Percentiles rank a stretch among this genome's conserved stretches.
phyloP scores from a whole-genome alignment of 2,888 invertebrate species.

The Eristalis tenax region DNA sequence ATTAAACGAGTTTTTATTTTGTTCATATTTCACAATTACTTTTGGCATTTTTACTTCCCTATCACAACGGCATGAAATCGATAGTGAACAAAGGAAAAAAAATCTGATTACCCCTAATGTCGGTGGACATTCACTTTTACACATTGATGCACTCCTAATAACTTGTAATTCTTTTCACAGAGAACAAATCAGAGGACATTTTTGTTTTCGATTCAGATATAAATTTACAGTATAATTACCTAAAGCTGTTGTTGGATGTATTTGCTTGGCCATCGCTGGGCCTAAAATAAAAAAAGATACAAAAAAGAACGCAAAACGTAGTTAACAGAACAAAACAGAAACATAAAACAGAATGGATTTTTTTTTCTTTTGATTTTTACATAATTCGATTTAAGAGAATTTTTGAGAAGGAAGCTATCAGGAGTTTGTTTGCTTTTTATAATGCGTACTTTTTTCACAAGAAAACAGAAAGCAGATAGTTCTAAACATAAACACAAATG shows the following conservation, averaged over 20 bases:
- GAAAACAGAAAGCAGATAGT: not conserved
- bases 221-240: constrained; percentile 74
- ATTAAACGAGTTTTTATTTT: constrained; percentile 1
- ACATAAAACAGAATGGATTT: constrained; percentile 60
- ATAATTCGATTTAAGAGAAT: constrained; percentile 33
- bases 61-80: constrained; percentile 16
- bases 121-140: constrained; percentile 11
- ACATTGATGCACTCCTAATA: constrained; percentile 34
- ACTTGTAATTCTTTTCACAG: not conserved
- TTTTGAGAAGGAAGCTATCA: constrained; percentile 31
- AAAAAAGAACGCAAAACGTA: constrained; percentile 72
- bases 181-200: not conserved
- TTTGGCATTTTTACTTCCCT: constrained; percentile 56
- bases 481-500: not conserved
- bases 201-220: constrained; percentile 18
- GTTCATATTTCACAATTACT: constrained; percentile 40
- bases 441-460: constrained; percentile 18
- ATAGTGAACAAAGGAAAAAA: constrained; percentile 19
- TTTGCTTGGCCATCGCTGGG: constrained; percentile 77
- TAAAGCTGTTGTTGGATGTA: constrained; percentile 75
- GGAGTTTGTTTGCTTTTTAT: constrained; percentile 43
- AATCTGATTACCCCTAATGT: constrained; percentile 65
- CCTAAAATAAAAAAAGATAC: constrained; percentile 74
- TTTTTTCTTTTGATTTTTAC: not conserved
- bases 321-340: constrained; percentile 69